A percentile compares a stretch with the other conserved stretches of the same genome.
These are phyloP conservation scores for Sparidentex hasta DNA, from an alignment of 2,797 vertebrate species.

Conservation along the genomic window DNA sequence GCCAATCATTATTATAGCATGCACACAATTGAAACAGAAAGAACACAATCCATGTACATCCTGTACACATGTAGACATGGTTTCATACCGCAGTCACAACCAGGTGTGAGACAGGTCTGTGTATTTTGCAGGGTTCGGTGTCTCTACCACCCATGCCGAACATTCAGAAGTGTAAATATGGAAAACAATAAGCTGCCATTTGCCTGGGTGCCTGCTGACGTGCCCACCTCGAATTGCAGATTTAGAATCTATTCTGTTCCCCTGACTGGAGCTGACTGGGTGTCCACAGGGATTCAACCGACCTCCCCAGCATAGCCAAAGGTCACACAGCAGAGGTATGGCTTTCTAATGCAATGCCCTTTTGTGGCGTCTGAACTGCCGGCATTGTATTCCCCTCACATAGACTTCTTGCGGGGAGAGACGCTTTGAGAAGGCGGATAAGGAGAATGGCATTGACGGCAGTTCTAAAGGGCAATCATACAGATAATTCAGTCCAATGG, in stretches of 20 bases:
- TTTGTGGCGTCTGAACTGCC: constrained; percentile 80
- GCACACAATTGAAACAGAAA: background rate
- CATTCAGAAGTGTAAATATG: constrained; percentile 64
- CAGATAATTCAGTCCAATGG: constrained; percentile 83
- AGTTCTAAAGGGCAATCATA: constrained; percentile 83
- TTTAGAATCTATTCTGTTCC: constrained; percentile 77
- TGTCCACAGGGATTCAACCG: constrained; percentile 77
- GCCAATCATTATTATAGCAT: background rate
- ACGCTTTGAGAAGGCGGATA: constrained; percentile 78
- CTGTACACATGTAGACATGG: constrained; percentile 10
- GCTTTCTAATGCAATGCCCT: constrained; percentile 85
- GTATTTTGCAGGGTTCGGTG: constrained; percentile 38
- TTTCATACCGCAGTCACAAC: constrained; percentile 31
- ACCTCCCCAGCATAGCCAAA: constrained; percentile 81
- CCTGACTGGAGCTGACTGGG: constrained; percentile 74
- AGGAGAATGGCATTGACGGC: constrained; percentile 83
- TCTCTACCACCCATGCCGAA: constrained; percentile 41
- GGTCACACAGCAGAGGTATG: constrained; percentile 85
- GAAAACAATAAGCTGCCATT: constrained; percentile 77
- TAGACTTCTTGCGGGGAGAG: constrained; percentile 75
- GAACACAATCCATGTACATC: background rate
- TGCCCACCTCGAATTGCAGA: constrained; percentile 67
- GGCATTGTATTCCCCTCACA: constrained; percentile 82
- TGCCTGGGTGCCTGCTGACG: constrained; percentile 56
- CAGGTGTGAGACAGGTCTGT: constrained; percentile 34